These are phyloP conservation scores for Blomia tropicalis DNA, from an alignment of 2,888 invertebrate genomes.

Conservation along the genomic window DNA sequence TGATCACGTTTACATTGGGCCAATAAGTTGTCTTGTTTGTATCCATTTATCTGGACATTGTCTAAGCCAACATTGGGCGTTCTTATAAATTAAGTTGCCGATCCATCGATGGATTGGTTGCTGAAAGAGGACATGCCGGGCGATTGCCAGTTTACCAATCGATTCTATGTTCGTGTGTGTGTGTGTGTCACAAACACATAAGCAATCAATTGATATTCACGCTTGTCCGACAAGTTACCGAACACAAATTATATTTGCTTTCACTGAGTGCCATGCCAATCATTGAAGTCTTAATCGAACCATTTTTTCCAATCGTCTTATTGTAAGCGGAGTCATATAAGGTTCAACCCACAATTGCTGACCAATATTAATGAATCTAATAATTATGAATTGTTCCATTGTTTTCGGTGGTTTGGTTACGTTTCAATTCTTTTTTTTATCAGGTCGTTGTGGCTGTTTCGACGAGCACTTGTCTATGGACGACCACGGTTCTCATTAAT, in stretches of 20 bases:
- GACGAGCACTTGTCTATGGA: no score
- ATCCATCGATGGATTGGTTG: background rate
- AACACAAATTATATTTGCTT: background rate
- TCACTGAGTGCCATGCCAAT: background rate
- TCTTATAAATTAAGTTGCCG: background rate
- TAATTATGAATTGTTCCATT: background rate
- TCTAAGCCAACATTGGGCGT: background rate
- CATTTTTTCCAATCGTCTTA: background rate
- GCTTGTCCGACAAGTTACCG: background rate
- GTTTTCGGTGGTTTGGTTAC: no score
- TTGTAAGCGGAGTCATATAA: background rate
- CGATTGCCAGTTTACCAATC: no score
- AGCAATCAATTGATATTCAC: background rate
- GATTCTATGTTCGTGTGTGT: no score
- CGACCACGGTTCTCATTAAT: no score
- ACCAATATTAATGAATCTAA: background rate
- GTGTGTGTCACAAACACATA: background rate
- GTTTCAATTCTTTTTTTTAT: background rate
- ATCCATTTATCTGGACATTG: background rate
- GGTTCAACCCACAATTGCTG: background rate
- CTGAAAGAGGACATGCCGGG: background rate
- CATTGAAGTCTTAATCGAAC: background rate
- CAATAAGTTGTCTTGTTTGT: constrained; percentile 6
- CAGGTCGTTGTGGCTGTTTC: background rate
- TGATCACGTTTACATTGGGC: background rate